These are phyloP conservation scores for Bos taurus DNA, from an alignment of 2,113 vertebrate species.

Conservation along the genomic window ARS-UCD2.0 NC_037333.1:109656501-109657000, in stretches of 20 bases:
- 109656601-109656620: too few species aligned
- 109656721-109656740: accelerated
- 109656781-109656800: neutral
- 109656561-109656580: neutral
- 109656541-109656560: neutral
- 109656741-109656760: neutral
- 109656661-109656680: neutral
- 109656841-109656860: neutral
- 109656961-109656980: neutral
- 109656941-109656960: neutral
- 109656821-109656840: too few species aligned
- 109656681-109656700: neutral
- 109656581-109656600: neutral
- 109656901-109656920: neutral
- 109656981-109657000: neutral
- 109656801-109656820: neutral
- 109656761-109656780: neutral
- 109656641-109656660: neutral
- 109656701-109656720: neutral
- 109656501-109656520: neutral
- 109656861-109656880: neutral
- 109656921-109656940: neutral
- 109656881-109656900: neutral
- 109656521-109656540: neutral
- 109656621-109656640: accelerated